A percentile compares a stretch with the other conserved stretches of the same genome.
Evolutionary conservation across 2,113 vertebrate genomes (phyloP).

Genomic region (Eudyptes chrysolophus): DNA sequence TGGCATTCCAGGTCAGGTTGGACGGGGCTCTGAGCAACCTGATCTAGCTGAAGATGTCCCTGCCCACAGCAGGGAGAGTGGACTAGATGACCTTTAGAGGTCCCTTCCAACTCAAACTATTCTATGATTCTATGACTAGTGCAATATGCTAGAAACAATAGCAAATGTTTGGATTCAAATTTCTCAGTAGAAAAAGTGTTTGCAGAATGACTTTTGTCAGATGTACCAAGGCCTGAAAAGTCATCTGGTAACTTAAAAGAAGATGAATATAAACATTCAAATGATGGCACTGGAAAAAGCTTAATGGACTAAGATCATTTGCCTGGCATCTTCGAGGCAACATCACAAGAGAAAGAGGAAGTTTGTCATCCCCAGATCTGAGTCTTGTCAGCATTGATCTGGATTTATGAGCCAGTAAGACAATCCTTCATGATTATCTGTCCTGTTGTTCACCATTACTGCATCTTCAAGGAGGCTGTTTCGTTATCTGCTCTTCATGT

Average conservation of each 20-base stretch:
- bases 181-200: not conserved
- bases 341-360: slow-evolving; percentile 4
- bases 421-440: slow-evolving; percentile 64
- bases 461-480: slow-evolving; percentile 36
- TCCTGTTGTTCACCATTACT: slow-evolving; percentile 54
- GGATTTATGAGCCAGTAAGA: slow-evolving; percentile 63
- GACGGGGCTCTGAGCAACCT: no score
- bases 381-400: slow-evolving; percentile 42
- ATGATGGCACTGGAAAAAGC: not conserved
- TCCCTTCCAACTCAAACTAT: no score
- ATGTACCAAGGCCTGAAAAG: not conserved
- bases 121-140: not conserved
- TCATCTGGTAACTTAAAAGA: not conserved
- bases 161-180: not conserved
- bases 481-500: not conserved
- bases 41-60: no score
- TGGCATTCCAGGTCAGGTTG: no score
- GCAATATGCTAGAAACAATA: not conserved
- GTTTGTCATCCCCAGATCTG: slow-evolving; percentile 54
- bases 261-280: not conserved
- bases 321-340: not conserved
- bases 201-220: not conserved
- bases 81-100: no score
- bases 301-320: slow-evolving; percentile 28
- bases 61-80: no score